Evolutionary conservation across 2,113 vertebrate genomes (phyloP).

Genomic region (Aix galericulata): DNA sequence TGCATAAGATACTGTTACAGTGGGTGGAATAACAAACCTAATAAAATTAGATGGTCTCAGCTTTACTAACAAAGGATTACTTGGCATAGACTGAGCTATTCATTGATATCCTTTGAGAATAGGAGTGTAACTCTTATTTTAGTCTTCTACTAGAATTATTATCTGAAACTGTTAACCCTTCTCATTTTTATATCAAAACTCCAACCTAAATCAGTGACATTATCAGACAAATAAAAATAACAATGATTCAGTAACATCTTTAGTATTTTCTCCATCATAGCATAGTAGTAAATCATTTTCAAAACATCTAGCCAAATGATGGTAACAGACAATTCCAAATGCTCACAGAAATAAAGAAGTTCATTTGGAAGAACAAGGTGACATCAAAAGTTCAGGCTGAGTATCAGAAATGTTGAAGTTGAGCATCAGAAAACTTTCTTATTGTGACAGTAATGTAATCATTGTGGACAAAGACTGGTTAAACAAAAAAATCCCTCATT

Average conservation of each 20-base stretch:
- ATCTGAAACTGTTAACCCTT: neutral
- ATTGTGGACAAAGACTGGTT: neutral
- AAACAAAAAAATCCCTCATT: neutral
- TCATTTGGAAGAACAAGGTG: neutral
- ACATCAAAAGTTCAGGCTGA: neutral
- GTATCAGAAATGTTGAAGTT: neutral
- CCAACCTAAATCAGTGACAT: neutral
- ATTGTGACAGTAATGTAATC: neutral
- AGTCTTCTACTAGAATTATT: neutral
- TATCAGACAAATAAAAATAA: neutral
- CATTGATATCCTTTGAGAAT: neutral
- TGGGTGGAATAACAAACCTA: neutral
- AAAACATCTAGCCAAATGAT: neutral
- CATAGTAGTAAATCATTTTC: neutral
- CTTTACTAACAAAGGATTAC: neutral
- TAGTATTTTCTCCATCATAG: neutral
- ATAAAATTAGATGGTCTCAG: neutral
- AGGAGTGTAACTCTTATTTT: neutral
- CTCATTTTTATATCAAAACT: neutral
- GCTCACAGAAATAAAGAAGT: neutral
- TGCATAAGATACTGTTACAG: neutral
- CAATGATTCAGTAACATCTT: neutral
- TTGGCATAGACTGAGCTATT: neutral
- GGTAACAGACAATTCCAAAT: neutral
- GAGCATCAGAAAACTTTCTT: neutral